Evolutionary conservation across 2,113 vertebrate genomes (phyloP).

Genomic region (Hylia prasina): DNA sequence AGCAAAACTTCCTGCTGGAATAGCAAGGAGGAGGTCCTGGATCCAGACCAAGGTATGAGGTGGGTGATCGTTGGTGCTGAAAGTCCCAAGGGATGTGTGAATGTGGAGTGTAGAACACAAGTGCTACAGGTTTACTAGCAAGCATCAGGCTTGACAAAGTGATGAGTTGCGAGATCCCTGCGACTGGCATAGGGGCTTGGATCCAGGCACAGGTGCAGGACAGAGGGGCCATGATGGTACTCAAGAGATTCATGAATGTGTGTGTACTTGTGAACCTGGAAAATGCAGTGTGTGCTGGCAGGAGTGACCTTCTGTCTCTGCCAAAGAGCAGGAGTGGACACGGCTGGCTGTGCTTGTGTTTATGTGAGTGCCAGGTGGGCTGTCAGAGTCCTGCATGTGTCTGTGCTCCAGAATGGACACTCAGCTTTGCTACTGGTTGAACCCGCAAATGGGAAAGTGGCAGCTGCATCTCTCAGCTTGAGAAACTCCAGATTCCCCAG

Average conservation of each 20-base stretch:
- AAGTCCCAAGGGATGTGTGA: background rate
- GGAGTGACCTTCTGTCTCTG: background rate
- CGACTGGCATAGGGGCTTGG: background rate
- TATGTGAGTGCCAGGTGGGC: fast-evolving
- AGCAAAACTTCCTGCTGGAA: background rate
- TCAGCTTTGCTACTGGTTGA: background rate
- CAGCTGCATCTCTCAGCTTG: background rate
- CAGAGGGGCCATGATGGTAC: background rate
- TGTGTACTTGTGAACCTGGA: background rate
- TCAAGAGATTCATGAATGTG: background rate
- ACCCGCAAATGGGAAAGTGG: background rate
- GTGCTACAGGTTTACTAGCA: background rate
- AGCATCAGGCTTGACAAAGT: background rate
- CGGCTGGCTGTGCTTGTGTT: background rate
- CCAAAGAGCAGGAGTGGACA: background rate
- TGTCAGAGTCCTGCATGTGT: background rate
- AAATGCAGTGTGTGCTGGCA: background rate
- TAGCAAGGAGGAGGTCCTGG: background rate
- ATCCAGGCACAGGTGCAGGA: background rate
- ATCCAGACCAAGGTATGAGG: background rate
- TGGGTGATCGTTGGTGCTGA: background rate
- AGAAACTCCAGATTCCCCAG: background rate
- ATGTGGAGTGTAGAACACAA: background rate
- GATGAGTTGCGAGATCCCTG: background rate
- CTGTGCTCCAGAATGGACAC: background rate